Percentiles rank a stretch among this genome's conserved stretches.
Conservation (phyloP, 2,888 invertebrate species). For the Schrankia costaestrigalis region DNA sequence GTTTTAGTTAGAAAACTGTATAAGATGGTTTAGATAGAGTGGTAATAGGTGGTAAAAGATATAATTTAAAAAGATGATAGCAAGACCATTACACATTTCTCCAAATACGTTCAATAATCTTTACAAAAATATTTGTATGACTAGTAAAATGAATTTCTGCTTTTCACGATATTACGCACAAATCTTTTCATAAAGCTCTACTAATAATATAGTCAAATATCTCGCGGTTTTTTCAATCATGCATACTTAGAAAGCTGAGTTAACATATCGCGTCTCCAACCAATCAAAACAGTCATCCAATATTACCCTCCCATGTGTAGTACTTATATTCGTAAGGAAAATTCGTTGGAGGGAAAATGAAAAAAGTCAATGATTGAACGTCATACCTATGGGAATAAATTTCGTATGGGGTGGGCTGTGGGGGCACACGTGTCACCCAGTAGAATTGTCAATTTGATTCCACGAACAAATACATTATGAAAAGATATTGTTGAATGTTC, state of each 20-base stretch:
- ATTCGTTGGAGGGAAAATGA: conserved; percentile 35
- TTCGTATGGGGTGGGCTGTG: conserved; percentile 44
- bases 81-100: no score
- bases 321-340: conserved; percentile 34
- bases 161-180: no score
- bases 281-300: conserved; percentile 31
- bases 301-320: conserved; percentile 20
- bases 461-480: conserved; percentile 40
- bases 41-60: no score
- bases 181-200: no score
- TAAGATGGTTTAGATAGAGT: no score
- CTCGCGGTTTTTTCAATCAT: conserved; percentile 7
- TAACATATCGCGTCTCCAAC: conserved; percentile 14
- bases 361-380: conserved; percentile 74
- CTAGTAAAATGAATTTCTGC: no score
- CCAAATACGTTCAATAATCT: no score
- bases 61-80: no score
- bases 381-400: conserved; percentile 77
- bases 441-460: conserved; percentile 64
- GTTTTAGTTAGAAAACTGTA: no score
- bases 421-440: conserved; percentile 58
- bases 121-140: no score
- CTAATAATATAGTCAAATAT: no score
- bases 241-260: conserved; percentile 7
- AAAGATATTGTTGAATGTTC: conserved; percentile 30